These are phyloP conservation scores for Myotis yumanensis DNA, from an alignment of 2,113 vertebrate genomes.

Conservation along the genomic window DNA sequence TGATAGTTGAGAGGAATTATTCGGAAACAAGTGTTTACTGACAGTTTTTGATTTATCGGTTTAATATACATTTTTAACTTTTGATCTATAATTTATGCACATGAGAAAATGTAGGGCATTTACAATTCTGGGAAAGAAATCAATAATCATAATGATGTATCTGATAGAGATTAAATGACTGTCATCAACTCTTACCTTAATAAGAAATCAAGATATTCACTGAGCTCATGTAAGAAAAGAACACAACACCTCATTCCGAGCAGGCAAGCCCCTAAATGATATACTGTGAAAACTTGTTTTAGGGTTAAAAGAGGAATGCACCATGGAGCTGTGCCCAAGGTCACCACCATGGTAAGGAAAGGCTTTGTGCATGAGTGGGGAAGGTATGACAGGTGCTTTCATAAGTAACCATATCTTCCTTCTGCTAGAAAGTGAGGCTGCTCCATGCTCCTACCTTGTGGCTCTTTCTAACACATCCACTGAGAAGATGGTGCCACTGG, in stretches of 20 bases:
- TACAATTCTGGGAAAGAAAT: not conserved
- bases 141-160: not conserved
- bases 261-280: not conserved
- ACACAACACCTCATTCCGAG: not conserved
- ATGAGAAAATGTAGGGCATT: not conserved
- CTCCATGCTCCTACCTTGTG: not conserved
- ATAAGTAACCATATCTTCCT: not conserved
- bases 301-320: not conserved
- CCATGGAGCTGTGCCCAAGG: not conserved
- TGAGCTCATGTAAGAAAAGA: not conserved
- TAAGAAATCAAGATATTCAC: not conserved
- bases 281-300: not conserved
- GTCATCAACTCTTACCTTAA: not conserved
- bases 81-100: not conserved
- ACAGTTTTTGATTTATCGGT: not conserved
- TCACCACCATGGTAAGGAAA: fast-evolving
- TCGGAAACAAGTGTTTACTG: not conserved
- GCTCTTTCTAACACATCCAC: not conserved
- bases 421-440: not conserved
- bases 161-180: not conserved
- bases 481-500: fast-evolving
- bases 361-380: not conserved
- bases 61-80: not conserved
- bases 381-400: not conserved
- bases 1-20: not conserved